A percentile compares a stretch with the other conserved stretches of the same genome.
Conservation (phyloP, 2,797 vertebrate genomes). For the Pantherophis alleghaniensis region DNA sequence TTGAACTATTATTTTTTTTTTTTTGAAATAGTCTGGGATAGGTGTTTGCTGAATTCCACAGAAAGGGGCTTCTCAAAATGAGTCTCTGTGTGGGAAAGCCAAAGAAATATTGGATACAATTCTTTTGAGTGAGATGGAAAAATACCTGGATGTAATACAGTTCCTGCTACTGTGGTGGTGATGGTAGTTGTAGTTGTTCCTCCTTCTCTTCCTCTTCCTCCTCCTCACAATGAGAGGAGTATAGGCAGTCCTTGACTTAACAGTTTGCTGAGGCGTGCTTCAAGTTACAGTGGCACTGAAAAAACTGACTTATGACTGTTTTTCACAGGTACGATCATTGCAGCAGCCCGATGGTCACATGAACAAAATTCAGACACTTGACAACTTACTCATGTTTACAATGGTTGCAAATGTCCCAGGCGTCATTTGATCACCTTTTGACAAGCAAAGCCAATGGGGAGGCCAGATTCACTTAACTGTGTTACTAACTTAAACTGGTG, state of each 20-base stretch:
- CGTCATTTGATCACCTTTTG: too few relatives aligned
- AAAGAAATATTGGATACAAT: not conserved
- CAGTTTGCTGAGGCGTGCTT: not conserved
- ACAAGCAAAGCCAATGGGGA: not conserved
- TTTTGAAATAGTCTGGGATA: not conserved
- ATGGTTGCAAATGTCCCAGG: not conserved
- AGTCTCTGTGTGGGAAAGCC: not conserved
- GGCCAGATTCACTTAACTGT: not conserved
- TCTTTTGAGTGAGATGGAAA: not conserved
- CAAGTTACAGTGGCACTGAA: not conserved
- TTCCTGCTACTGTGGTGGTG: not conserved
- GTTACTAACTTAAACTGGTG: too few relatives aligned
- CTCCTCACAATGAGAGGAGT: not conserved
- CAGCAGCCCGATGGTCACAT: not conserved
- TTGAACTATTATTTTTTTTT: not conserved
- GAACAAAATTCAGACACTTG: not conserved
- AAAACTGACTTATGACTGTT: not conserved
- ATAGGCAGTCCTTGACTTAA: not conserved
- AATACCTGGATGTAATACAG: not conserved
- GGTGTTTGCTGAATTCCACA: not conserved
- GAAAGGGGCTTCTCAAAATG: not conserved
- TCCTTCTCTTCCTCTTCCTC: not conserved
- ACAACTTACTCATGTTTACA: not conserved
- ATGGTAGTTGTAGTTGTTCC: not conserved
- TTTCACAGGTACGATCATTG: not conserved